These are phyloP conservation scores for Drosophila nr. medialis DNA, from an alignment of 2,888 invertebrate species.

Conservation along the genomic window DNA sequence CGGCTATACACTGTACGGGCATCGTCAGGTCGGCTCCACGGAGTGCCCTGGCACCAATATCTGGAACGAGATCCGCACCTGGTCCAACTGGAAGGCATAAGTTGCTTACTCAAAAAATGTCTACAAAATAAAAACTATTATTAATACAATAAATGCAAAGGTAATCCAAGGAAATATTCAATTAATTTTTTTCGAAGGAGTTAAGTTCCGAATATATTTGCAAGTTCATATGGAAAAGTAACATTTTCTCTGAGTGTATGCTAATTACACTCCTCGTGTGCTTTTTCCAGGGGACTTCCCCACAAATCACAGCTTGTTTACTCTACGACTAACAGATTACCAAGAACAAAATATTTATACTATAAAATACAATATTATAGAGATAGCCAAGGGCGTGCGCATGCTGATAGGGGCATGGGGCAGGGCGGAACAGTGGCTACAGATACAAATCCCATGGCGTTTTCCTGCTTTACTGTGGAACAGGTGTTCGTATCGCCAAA, in stretches of 20 bases:
- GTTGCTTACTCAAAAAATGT: neutral
- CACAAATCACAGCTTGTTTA: neutral
- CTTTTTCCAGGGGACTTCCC: constrained; percentile 24
- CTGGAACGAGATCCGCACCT: constrained; percentile 78
- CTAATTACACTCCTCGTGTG: constrained; percentile 1
- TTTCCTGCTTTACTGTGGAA: neutral
- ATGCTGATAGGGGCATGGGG: no score
- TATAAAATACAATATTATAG: neutral
- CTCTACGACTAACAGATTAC: neutral
- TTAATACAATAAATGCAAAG: constrained; percentile 35
- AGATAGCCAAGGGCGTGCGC: neutral
- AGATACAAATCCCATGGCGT: neutral
- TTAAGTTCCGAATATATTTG: neutral
- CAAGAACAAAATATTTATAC: neutral
- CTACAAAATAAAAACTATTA: constrained; percentile 39
- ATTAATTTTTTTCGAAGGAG: neutral
- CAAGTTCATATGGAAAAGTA: neutral
- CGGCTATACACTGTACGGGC: constrained; percentile 79
- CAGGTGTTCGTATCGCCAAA: neutral
- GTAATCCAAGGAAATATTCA: neutral
- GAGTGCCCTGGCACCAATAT: constrained; percentile 82
- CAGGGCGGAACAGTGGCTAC: neutral
- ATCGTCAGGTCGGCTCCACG: constrained; percentile 80
- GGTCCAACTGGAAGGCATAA: constrained; percentile 81
- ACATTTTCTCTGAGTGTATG: neutral